Evolutionary conservation across 2,797 vertebrate species (phyloP).

Genomic region (Triplophysa bombifrons): DNA sequence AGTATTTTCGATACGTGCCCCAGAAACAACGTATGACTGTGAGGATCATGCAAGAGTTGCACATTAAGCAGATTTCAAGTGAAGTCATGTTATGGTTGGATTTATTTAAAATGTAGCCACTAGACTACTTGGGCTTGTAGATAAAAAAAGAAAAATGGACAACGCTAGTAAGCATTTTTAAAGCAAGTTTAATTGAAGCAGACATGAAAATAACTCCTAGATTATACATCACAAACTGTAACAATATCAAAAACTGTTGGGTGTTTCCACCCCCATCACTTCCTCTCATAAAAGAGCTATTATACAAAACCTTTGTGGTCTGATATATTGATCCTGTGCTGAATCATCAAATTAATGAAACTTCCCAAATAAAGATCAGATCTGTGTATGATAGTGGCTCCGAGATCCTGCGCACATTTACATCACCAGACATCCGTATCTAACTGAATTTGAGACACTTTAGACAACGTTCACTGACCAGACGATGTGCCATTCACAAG

Average conservation of each 20-base stretch:
- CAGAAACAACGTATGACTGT: no score
- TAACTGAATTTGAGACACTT: conserved; percentile 40
- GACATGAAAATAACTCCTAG: conserved; percentile 7
- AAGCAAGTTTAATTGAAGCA: conserved; percentile 39
- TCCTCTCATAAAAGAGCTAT: conserved; percentile 42
- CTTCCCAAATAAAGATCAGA: conserved; percentile 35
- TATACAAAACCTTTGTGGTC: conserved; percentile 32
- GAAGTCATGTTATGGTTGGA: not conserved
- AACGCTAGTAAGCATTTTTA: not conserved
- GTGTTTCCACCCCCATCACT: conserved; percentile 8
- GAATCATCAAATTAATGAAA: conserved; percentile 34
- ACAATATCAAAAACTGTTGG: conserved; percentile 28
- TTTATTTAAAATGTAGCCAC: not conserved
- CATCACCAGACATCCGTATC: conserved; percentile 12
- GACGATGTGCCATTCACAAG: conserved; percentile 13
- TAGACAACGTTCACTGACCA: conserved; percentile 22
- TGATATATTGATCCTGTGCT: conserved; percentile 3
- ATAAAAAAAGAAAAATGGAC: not conserved
- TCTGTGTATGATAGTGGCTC: conserved; percentile 8
- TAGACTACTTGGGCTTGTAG: not conserved
- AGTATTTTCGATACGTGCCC: no score
- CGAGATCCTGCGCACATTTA: conserved; percentile 22
- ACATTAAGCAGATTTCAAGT: not conserved
- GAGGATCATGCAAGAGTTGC: no score
- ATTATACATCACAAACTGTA: conserved; percentile 17